Base-by-base conservation (phyloP, 2,113 vertebrate genomes). In the Scopus umbretta region DNA sequence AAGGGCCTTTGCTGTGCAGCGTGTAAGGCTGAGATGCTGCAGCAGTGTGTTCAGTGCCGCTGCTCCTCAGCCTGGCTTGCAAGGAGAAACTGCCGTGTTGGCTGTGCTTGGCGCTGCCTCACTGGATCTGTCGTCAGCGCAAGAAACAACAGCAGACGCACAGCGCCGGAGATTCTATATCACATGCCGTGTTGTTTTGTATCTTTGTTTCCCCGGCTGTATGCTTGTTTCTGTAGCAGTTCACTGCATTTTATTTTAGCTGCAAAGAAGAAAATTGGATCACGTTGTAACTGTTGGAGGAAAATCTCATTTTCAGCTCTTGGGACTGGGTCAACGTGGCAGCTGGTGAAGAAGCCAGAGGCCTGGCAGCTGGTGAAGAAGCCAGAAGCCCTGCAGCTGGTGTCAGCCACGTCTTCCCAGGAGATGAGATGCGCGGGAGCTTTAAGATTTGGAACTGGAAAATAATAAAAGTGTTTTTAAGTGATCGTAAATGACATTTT, bases 1-100 rank as follows among this genome's bases (percentile, higher is more conserved):
- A 7, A 16, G 42, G 74, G 59, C 26, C 13, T 20, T 32, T 15
- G 18, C 43, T 73, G 52, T 6, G 53, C 53, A 11, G 30, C 3
- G 53, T n/a, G 47, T 27, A 4, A 19, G 10, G 50, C 65, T 45
- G 72, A 75, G 68, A 8, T 23, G 21, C 32, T 58, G 29, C 40
- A 78, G 76, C 9, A 2, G 12, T 1, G 4, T 30, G 40, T 43
- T 38, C 16, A 2, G 72, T 26, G 40, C 59, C 0, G 5, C 32
- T 16, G 61, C 10, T 53, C n/a, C 59, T 42, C 52, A 14, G 71
- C 50, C 58, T 8, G 25, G 42, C 29, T 56, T 5, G 2, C 1
- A 3, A 13, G 63, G 23, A 65, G 43, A n/a, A 52, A 16, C 11
- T 1, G 0, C 5, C 2, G 50, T 2, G 18, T 2, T 32, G n/a